A percentile compares a stretch with the other conserved stretches of the same genome.
Conservation (phyloP, 2,797 vertebrate species). For the Gallinago solitaria region DNA sequence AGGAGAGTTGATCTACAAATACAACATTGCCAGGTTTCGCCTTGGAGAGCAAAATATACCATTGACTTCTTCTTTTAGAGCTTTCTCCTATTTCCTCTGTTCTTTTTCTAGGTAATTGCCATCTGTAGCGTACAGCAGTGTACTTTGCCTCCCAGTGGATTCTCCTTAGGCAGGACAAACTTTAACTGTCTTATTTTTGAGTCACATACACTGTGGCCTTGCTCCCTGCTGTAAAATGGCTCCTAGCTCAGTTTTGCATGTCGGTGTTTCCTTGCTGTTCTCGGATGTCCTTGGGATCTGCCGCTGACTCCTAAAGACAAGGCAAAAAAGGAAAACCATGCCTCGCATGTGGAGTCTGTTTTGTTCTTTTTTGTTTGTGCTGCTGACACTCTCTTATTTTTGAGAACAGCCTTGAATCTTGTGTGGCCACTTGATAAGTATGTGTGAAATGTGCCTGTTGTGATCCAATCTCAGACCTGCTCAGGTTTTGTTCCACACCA, state of each 20-base stretch:
- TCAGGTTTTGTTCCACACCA: neutral
- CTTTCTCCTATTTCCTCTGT: neutral
- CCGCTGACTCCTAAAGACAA: neutral
- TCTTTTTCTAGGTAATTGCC: neutral
- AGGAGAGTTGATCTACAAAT: neutral
- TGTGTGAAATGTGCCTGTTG: neutral
- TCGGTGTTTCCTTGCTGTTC: neutral
- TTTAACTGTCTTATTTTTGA: neutral
- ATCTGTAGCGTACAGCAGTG: neutral
- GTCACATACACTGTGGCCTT: neutral
- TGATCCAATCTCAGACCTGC: neutral
- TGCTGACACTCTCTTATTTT: neutral
- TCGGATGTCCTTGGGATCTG: neutral
- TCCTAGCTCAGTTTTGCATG: neutral
- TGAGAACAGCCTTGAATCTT: neutral
- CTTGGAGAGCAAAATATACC: neutral
- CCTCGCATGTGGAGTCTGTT: neutral
- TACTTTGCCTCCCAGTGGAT: slow-evolving; percentile 7
- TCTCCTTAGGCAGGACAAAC: slow-evolving; percentile 3
- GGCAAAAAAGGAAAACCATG: neutral
- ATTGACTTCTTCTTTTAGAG: neutral
- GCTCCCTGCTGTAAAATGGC: neutral
- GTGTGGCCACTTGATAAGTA: neutral
- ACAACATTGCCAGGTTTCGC: neutral
- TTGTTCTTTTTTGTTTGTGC: neutral